Evolutionary conservation across 2,113 vertebrate genomes (phyloP).

Genomic region (Fulmarus glacialis): DNA sequence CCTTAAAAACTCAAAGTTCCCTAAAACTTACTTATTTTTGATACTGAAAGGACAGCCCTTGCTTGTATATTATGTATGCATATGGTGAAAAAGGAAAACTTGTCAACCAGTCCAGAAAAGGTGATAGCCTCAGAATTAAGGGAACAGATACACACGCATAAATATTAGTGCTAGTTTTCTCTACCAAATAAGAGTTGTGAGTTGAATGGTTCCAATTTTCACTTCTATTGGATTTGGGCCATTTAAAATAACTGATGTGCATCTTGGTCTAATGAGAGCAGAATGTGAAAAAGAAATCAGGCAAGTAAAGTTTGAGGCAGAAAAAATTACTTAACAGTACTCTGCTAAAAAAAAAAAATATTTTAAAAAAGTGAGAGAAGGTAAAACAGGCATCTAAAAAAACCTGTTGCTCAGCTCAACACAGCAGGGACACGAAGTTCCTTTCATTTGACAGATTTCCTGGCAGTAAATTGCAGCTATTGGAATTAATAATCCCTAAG

Average conservation of each 20-base stretch:
- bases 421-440: neutral
- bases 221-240: neutral
- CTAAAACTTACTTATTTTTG: neutral
- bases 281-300: neutral
- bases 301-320: neutral
- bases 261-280: neutral
- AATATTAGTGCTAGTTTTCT: neutral
- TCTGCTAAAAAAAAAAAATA: neutral
- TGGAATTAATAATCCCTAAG: conserved; percentile 6
- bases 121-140: neutral
- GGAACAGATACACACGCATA: neutral
- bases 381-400: neutral
- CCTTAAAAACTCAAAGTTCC: neutral
- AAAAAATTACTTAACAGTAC: neutral
- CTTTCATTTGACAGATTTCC: neutral
- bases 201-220: neutral
- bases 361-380: neutral
- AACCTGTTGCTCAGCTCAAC: neutral
- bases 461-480: neutral
- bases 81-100: neutral
- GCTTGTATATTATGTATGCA: neutral
- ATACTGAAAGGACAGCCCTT: neutral
- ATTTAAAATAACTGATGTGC: neutral
- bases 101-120: neutral
- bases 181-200: neutral